Evolutionary conservation across 2,113 vertebrate species (phyloP).

Genomic region (Silurus asotus): DNA sequence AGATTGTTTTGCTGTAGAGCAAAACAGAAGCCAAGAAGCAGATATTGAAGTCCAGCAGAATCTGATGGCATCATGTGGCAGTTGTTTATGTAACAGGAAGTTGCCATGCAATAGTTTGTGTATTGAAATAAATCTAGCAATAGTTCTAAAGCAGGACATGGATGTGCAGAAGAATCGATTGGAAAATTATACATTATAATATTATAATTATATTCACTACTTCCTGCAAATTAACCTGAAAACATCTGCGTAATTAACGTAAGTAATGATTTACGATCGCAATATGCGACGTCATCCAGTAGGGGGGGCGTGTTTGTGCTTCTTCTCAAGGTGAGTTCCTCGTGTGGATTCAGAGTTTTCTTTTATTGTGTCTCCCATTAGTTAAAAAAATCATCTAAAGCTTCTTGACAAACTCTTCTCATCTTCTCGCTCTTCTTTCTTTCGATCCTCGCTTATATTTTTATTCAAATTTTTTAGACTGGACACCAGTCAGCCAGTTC

Average conservation of each 20-base stretch:
- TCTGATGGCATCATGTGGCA: not conserved
- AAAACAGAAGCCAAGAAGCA: not conserved
- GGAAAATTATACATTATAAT: not conserved
- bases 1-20: not conserved
- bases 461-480: not conserved
- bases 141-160: not conserved
- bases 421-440: not conserved
- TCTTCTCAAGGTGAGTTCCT: not conserved
- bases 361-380: not conserved
- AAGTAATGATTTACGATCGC: not conserved
- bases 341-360: not conserved
- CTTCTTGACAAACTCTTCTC: not conserved
- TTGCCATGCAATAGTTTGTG: not conserved
- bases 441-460: too few species aligned
- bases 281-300: not conserved
- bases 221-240: not conserved
- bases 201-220: not conserved
- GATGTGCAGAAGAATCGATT: not conserved
- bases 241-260: rapidly evolving
- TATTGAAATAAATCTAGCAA: not conserved
- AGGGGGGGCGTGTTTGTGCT: not conserved
- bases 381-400: not conserved
- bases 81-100: not conserved
- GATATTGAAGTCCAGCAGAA: not conserved
- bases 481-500: too few species aligned